A percentile compares a stretch with the other conserved stretches of the same genome.
Conservation (phyloP, 2,113 vertebrate species). For the Pygoscelis adeliae region DNA sequence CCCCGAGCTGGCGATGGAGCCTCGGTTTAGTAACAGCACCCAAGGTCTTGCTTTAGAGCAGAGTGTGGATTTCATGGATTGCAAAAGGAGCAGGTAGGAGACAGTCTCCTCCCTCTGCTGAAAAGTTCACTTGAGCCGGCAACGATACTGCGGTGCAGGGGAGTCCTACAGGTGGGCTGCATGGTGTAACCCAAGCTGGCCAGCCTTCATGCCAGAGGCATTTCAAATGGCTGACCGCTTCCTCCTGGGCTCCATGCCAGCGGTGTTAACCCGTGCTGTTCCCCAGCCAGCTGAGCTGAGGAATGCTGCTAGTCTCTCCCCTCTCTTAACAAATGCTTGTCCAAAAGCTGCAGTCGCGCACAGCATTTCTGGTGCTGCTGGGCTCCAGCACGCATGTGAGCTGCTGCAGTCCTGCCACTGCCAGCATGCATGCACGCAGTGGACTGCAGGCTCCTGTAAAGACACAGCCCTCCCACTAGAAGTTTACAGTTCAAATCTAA, state of each 20-base stretch:
- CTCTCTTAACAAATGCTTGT: not conserved
- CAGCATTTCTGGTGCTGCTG: not conserved
- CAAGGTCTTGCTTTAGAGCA: not conserved
- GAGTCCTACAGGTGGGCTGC: not conserved
- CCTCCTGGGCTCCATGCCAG: not conserved
- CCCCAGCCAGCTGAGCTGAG: not conserved
- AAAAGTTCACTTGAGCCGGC: not conserved
- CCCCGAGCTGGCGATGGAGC: not conserved
- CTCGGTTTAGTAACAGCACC: not conserved
- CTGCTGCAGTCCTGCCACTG: not conserved
- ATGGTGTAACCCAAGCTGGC: slow-evolving; percentile 15
- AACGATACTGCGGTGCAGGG: not conserved
- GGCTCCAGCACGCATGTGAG: rapidly evolving
- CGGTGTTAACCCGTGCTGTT: not conserved
- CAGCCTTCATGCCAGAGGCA: not conserved
- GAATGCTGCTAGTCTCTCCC: not conserved
- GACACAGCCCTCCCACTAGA: not conserved
- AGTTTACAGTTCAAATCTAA: not conserved
- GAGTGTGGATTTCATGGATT: not conserved
- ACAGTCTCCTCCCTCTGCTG: not conserved
- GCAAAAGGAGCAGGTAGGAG: not conserved
- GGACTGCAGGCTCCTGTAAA: not conserved
- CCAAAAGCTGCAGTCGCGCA: not conserved
- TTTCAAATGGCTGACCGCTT: slow-evolving; percentile 21
- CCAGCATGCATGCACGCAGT: rapidly evolving